Conservation (phyloP, 2,113 vertebrate genomes). For the Clarias macrocephalus region DNA sequence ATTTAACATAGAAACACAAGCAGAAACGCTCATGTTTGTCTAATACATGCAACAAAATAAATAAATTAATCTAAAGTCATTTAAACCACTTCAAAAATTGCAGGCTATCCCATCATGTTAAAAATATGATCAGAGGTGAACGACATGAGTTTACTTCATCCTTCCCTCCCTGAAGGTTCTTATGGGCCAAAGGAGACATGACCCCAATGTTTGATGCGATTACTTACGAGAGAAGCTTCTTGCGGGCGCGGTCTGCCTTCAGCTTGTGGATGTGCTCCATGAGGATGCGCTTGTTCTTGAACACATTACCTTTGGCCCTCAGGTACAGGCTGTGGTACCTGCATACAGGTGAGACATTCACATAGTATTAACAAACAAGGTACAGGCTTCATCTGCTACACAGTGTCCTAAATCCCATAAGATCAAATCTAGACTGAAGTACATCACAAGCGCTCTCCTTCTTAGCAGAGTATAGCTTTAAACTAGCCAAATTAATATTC, state of each 20-base stretch:
- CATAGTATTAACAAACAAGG: neutral
- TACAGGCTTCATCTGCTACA: neutral
- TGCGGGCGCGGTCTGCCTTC: constrained; percentile 98
- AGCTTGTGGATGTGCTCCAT: constrained; percentile 99
- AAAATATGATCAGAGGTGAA: too few species aligned
- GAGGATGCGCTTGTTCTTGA: constrained; percentile 98
- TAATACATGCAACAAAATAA: too few species aligned
- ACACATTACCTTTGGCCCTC: constrained; percentile 96
- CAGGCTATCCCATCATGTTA: rapidly evolving
- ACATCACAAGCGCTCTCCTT: neutral
- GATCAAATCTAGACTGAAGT: neutral
- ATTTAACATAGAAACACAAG: neutral
- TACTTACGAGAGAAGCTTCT: constrained; percentile 97
- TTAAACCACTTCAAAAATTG: neutral
- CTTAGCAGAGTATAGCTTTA: neutral
- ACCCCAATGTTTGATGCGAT: neutral
- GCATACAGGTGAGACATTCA: neutral
- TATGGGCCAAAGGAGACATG: neutral
- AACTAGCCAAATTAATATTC: neutral
- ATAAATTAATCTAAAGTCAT: neutral
- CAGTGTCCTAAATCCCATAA: neutral
- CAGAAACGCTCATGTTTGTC: too few species aligned
- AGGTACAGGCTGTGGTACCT: constrained; percentile 99
- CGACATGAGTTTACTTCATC: neutral
- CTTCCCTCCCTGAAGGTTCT: neutral